A percentile compares a stretch with the other conserved stretches of the same genome.
Conservation (phyloP, 2,113 vertebrate species). For the Thymallus thymallus region DNA sequence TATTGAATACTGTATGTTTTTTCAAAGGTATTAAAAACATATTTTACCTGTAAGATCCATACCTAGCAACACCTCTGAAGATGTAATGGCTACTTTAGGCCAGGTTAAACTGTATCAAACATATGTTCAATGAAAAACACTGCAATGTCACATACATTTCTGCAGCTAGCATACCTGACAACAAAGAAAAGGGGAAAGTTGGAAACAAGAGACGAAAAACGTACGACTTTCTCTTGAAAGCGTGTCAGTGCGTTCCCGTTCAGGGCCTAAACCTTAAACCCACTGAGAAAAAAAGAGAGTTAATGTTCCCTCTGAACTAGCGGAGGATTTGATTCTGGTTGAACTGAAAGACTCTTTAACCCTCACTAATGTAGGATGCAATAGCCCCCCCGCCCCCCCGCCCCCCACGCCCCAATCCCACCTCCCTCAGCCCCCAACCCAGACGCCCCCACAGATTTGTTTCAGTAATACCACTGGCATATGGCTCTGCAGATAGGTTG, state of each 20-base stretch:
- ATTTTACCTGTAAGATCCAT: too few species aligned
- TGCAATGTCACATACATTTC: not conserved
- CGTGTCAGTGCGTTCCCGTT: not conserved
- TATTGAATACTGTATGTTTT: not conserved
- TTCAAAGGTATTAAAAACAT: not conserved
- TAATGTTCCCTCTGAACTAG: not conserved
- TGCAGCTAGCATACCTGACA: not conserved
- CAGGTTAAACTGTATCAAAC: not conserved
- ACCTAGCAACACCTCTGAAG: not conserved
- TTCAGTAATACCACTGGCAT: conserved; percentile 16
- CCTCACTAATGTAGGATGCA: not conserved
- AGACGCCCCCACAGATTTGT: not conserved
- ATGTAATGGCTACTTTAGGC: not conserved
- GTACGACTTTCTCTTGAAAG: not conserved
- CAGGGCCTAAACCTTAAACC: not conserved
- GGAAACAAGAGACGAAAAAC: not conserved
- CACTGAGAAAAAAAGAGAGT: not conserved
- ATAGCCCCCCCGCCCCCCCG: not conserved
- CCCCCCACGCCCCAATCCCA: not conserved
- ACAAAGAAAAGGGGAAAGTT: not conserved
- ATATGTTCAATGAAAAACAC: not conserved
- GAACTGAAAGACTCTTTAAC: not conserved
- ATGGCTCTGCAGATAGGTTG: conserved; percentile 15
- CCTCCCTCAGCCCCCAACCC: not conserved
- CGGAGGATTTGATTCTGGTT: not conserved